Evolutionary conservation across 2,797 vertebrate species (phyloP), one percentile per base, ranked within the genome.

Genomic region (Xerus rutilus): DNA sequence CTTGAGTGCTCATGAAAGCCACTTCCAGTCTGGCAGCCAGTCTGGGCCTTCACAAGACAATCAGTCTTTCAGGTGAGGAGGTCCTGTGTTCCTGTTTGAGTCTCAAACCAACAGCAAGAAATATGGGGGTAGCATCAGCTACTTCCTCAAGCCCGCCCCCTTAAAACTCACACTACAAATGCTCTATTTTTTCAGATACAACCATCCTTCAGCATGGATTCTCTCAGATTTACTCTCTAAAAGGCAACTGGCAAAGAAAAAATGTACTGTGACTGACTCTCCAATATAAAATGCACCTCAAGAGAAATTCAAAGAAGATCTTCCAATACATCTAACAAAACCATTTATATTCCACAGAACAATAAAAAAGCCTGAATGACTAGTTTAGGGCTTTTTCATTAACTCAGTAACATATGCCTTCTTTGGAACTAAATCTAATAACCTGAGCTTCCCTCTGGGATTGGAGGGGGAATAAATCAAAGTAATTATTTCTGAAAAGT

Each of bases 401-500:
- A 96, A 96, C 67, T 95, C 79, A 73, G 12, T 96, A 94, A 94
- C 89, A 91, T 69, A 78, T 70, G 86, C 76, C 49, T 91, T 96
- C 83, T 93, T 96, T 78, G 81, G 83, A 93, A 89, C 79, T 82
- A 95, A 96, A 89, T 95, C 91, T 93, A 96, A 93, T 93, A 96
- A 97, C 52, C 74, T 49, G 32, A 67, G 77, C 28, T 91, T 65
- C 65, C 79, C 77, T 69, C 70, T 67, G 91, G 79, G 45, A 43
- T 2, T 86, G 39, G 39, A 91, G 59, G 59, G 35, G 5, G 11
- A 96, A 97, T 94, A 92, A 96, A 97, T 96, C 94, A 93, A 97
- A 96, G 77, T 82, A 89, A 95, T 89, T 91, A 95, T 93, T 96
- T 96, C 94, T 96, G n/a, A 62, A 86, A 87, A 95, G 83, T 57